Evolutionary conservation across 2,888 invertebrate species (phyloP).

Genomic region (Colletes collaris): DNA sequence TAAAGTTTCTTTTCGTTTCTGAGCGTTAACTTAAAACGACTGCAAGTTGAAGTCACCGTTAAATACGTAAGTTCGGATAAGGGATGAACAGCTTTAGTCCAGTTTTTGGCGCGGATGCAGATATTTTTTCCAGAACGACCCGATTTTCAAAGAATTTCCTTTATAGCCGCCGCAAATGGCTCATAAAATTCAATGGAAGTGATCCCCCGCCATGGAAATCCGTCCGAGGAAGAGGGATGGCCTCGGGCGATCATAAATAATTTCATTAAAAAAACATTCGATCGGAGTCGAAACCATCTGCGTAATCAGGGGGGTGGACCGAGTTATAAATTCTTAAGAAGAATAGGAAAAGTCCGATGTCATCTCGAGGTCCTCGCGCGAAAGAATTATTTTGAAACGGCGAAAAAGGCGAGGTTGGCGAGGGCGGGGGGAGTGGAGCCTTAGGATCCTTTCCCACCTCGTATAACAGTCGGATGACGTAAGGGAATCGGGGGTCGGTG

Average conservation of each 20-base stretch:
- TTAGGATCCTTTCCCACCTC: slow-evolving; percentile 56
- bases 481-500: slow-evolving; percentile 33
- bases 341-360: slow-evolving; percentile 22
- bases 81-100: too few relatives aligned
- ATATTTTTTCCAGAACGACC: background rate
- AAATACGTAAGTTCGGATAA: too few relatives aligned
- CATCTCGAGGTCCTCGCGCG: slow-evolving; percentile 23
- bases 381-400: slow-evolving; percentile 59
- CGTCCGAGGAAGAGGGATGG: background rate
- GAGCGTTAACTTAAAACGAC: too few relatives aligned
- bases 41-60: too few relatives aligned
- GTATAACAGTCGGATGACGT: slow-evolving; percentile 42
- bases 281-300: slow-evolving; percentile 19
- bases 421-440: slow-evolving; percentile 3
- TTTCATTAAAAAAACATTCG: slow-evolving; percentile 27
- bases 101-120: background rate
- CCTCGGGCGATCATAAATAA: slow-evolving; percentile 24
- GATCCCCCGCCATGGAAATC: slow-evolving; percentile 22
- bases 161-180: slow-evolving; percentile 21
- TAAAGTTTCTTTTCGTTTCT: too few relatives aligned
- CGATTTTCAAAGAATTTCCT: slow-evolving; percentile 17
- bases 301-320: slow-evolving; percentile 16
- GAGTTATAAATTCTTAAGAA: slow-evolving; percentile 40
- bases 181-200: slow-evolving; percentile 43
- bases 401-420: background rate